Conservation (phyloP, 2,113 vertebrate genomes). For the Hystrix cristata region DNA sequence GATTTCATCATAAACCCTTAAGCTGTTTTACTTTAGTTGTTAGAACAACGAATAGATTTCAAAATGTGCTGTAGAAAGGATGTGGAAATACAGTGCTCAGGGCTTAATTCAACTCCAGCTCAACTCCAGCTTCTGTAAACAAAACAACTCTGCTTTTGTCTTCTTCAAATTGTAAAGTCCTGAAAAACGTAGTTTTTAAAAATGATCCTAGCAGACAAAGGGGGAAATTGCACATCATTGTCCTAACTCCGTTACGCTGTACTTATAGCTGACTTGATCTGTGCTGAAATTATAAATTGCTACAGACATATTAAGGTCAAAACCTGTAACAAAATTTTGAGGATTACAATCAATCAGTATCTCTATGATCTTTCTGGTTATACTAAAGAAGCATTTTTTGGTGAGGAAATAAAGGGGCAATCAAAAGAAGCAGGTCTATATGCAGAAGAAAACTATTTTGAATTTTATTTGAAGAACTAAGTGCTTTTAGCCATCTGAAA, state of each 20-base stretch:
- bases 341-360: background rate
- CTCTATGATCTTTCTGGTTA: background rate
- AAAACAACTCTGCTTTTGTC: background rate
- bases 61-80: background rate
- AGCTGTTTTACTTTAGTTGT: background rate
- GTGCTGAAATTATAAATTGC: background rate
- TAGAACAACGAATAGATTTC: background rate
- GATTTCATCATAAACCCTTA: background rate
- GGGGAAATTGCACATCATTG: rapidly evolving
- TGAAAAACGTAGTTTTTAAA: background rate
- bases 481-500: background rate
- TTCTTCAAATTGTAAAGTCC: background rate
- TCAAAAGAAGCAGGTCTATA: background rate
- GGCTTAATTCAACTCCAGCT: background rate
- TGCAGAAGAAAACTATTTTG: background rate
- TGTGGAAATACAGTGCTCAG: background rate
- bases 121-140: background rate
- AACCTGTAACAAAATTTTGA: background rate
- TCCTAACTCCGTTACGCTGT: background rate
- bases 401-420: background rate
- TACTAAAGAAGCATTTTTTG: background rate
- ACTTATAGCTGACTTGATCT: background rate
- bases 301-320: background rate
- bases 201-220: background rate
- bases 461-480: slow-evolving; percentile 21